Base-by-base conservation (phyloP, 2,888 invertebrate genomes). In the Pseudococcus longispinus region DNA sequence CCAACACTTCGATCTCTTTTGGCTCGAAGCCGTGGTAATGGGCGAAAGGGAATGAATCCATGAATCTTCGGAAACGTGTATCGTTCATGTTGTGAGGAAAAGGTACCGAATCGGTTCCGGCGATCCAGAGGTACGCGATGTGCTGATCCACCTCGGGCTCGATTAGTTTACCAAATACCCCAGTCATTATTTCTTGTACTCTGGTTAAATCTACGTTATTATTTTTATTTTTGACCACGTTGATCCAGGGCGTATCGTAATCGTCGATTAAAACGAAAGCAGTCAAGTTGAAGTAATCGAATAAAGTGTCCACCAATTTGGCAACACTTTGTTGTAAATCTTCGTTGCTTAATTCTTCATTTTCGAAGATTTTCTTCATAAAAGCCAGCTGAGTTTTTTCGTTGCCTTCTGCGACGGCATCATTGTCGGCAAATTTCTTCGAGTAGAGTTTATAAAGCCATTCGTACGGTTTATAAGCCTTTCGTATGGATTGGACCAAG, bases 51-150 rank as follows among this genome's bases (percentile, higher is more conserved):
- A 70, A 29, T 2, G 29, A 18, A 18, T 70, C 70, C 70, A 70
- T 70, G 70, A 70, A 70, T 29, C 70, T 29, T 18, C 70, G 70
- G 13, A 70, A 70, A 70, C 70, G 70, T 2, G 70, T 70, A 13
- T 70, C 29, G 29, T 70, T 70, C 70, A 70, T 70, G 29, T 70
- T 29, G 29, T 70, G 70, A 70, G 70, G 70, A 18, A 70, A 70
- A 29, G 70, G 70, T 29, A 70, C 70, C 26, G 70, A 70, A 29
- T 70, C 29, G 1, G 70, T 70, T 13, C 70, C 70, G 6, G 70
- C 26, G 18, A 70, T 70, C 70, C 70, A 70, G 6, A 29, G 29
- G 18, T 70, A 70, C 8, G 29, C 70, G 70, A 70, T 70, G 6
- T 29, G 70, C 15, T 29, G 8, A 29, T 29, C 29, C 1, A 29